These are phyloP conservation scores for pig (Sus scrofa) DNA, from an alignment of 2,113 vertebrate species.

Conservation along the genomic window T2T-Sscrofa CM000816.6:62879001-62879500, in stretches of 20 bases:
- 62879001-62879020: constrained; percentile 83
- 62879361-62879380: not conserved
- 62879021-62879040: constrained; percentile 79
- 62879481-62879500: not conserved
- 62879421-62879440: constrained; percentile 31
- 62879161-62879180: constrained; percentile 67
- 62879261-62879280: constrained; percentile 46
- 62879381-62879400: not conserved
- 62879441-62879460: constrained; percentile 29
- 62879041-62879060: constrained; percentile 79
- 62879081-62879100: constrained; percentile 71
- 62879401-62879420: constrained; percentile 57
- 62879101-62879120: constrained; percentile 66
- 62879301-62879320: constrained; percentile 40
- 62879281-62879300: constrained; percentile 68
- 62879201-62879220: constrained; percentile 71
- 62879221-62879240: not conserved
- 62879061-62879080: constrained; percentile 82
- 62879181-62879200: constrained; percentile 67
- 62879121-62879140: constrained; percentile 69
- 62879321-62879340: constrained; percentile 48
- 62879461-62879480: not conserved
- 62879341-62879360: constrained; percentile 66
- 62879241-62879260: constrained; percentile 6
- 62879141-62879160: constrained; percentile 46